Conservation (phyloP, 2,113 vertebrate genomes). For the Opisthocomus hoazin region DNA sequence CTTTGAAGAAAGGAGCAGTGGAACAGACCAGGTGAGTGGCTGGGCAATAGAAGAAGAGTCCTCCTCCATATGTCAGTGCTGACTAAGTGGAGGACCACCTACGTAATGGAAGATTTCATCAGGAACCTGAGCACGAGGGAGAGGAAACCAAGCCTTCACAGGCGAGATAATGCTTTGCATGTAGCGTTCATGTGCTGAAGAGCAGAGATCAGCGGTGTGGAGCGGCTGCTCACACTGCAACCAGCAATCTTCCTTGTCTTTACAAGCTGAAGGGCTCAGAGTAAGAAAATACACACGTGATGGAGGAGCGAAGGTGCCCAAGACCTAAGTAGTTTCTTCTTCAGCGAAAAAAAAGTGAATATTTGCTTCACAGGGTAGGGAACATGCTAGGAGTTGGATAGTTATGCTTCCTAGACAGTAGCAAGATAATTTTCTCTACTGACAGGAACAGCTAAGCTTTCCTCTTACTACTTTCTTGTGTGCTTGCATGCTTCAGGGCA, state of each 20-base stretch:
- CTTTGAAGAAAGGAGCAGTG: neutral
- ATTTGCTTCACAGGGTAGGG: neutral
- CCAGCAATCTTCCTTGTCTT: neutral
- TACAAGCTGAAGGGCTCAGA: neutral
- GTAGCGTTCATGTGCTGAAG: accelerated
- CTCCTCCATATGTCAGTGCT: neutral
- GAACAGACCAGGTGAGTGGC: neutral
- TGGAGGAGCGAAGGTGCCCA: neutral
- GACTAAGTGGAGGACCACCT: neutral
- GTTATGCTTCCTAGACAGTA: neutral
- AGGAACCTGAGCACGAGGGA: neutral
- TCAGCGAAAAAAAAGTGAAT: neutral
- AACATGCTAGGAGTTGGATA: neutral
- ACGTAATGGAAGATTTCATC: accelerated
- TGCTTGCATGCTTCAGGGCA: accelerated
- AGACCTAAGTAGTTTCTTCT: neutral
- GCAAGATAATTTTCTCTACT: neutral
- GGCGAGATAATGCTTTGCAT: accelerated
- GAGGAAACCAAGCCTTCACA: neutral
- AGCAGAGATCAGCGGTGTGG: neutral
- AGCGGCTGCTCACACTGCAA: accelerated
- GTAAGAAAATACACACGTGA: neutral
- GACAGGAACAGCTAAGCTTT: neutral
- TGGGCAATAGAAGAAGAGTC: neutral
- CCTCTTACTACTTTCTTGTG: neutral